A percentile compares a stretch with the other conserved stretches of the same genome.
Conservation (phyloP, 1,140 invertebrate species). For the Arion vulgaris region DNA sequence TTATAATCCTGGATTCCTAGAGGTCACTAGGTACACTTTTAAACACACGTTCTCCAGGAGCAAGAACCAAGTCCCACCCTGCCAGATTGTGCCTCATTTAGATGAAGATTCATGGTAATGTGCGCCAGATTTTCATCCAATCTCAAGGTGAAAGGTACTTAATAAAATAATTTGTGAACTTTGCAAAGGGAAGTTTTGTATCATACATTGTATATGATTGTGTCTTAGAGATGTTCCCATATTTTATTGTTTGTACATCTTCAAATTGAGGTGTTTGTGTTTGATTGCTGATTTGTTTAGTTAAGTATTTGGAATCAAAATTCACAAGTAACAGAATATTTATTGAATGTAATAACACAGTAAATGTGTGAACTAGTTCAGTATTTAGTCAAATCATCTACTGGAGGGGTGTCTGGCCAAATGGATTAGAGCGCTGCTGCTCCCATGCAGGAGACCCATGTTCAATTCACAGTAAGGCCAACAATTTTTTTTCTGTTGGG, state of each 20-base stretch:
- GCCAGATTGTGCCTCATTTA: not conserved
- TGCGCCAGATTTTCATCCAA: not conserved
- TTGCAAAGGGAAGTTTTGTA: not conserved
- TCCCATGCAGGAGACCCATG: too few species aligned
- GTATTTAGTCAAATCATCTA: too few species aligned
- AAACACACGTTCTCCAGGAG: conserved; percentile 63
- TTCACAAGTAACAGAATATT: too few species aligned
- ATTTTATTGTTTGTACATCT: not conserved
- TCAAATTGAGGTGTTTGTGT: not conserved
- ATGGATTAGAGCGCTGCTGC: too few species aligned
- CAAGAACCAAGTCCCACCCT: not conserved
- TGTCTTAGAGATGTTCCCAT: not conserved
- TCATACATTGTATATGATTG: not conserved
- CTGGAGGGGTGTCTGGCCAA: too few species aligned
- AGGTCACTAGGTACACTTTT: conserved; percentile 69
- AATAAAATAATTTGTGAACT: not conserved
- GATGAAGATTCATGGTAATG: not conserved
- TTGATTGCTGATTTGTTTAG: not conserved
- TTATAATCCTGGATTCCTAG: conserved; percentile 64
- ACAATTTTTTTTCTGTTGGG: too few species aligned
- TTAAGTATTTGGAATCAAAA: too few species aligned
- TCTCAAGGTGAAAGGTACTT: not conserved
- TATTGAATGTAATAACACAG: too few species aligned
- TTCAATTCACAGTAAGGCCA: too few species aligned
- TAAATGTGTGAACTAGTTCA: too few species aligned